Evolutionary conservation across 2,888 invertebrate species (phyloP).

Genomic region (Prosopocoilus inquinatus): DNA sequence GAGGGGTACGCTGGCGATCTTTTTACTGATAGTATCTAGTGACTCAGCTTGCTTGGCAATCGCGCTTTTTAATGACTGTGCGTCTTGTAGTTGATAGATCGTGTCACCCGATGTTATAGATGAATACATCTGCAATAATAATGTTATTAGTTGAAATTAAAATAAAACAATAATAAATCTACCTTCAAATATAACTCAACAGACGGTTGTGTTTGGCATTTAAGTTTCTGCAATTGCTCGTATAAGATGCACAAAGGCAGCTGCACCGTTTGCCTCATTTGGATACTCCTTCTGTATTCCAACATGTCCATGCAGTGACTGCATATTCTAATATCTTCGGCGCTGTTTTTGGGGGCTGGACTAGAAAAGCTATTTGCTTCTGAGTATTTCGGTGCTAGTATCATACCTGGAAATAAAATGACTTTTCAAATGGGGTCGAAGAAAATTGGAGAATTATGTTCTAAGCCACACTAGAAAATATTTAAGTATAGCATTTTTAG

Average conservation of each 20-base stretch:
- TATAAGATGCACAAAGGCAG: constrained; percentile 80
- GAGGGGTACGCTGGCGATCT: constrained; percentile 65
- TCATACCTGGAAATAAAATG: constrained; percentile 21
- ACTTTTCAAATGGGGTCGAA: no score
- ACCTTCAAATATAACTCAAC: constrained; percentile 67
- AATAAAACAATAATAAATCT: constrained; percentile 11
- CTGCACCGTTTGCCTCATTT: constrained; percentile 77
- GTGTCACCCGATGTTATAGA: constrained; percentile 83
- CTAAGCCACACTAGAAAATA: no score
- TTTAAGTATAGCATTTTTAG: no score
- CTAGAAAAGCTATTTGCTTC: constrained; percentile 7
- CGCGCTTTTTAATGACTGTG: constrained; percentile 77
- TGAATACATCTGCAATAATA: constrained; percentile 56
- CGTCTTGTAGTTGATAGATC: constrained; percentile 80
- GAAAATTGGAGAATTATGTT: no score
- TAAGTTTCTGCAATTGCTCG: constrained; percentile 75
- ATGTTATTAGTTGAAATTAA: not conserved
- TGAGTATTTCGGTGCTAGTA: constrained; percentile 25
- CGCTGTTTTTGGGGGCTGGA: constrained; percentile 30
- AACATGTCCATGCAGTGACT: constrained; percentile 78
- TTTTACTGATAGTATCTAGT: constrained; percentile 80
- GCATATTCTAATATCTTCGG: constrained; percentile 68
- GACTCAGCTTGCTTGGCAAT: constrained; percentile 85
- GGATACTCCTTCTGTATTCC: constrained; percentile 72
- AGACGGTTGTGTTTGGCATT: constrained; percentile 66